Percentiles rank a stretch among this genome's conserved stretches.
Conservation (phyloP, 30 jellyfish, hydroid and myxozoan species). For the Calvadosia cruxmelitensis region DNA sequence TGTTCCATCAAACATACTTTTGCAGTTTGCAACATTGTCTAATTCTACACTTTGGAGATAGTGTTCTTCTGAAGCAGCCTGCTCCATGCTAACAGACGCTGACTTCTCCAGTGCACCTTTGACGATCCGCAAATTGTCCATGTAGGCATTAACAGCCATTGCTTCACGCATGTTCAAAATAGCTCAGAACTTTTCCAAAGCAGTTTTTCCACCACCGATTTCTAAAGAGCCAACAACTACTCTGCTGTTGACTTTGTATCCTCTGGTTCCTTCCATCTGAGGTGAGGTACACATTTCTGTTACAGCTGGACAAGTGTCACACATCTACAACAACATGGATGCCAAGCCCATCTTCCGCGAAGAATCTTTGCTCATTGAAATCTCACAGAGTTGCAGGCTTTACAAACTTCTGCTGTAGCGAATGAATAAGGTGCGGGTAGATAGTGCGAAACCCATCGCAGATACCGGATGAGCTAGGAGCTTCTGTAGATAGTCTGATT, state of each 20-base stretch:
- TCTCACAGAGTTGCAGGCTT: constrained; percentile 1
- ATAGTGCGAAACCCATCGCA: neutral
- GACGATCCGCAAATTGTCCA: neutral
- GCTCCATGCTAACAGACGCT: neutral
- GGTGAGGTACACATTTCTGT: constrained; percentile 12
- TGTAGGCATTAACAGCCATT: constrained; percentile 4
- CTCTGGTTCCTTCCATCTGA: constrained; percentile 11
- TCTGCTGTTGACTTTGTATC: constrained; percentile 6
- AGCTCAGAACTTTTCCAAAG: constrained; percentile 6
- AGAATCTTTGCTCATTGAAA: neutral
- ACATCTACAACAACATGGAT: neutral
- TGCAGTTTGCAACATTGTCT: neutral
- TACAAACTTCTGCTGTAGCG: constrained; percentile 1
- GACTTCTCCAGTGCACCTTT: neutral
- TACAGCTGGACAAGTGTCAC: neutral
- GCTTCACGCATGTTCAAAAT: constrained; percentile 11
- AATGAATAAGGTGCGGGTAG: neutral
- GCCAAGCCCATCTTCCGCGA: constrained; percentile 11
- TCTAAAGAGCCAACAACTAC: constrained; percentile 4
- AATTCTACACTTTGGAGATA: neutral
- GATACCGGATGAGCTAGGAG: neutral
- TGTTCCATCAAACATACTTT: constrained; percentile 30
- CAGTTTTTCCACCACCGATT: constrained; percentile 19
- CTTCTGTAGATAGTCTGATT: neutral
- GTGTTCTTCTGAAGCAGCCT: constrained; percentile 3